A percentile compares a stretch with the other conserved stretches of the same genome.
phyloP scores from a whole-genome alignment of 2,113 vertebrate species.

The Pavo muticus region DNA sequence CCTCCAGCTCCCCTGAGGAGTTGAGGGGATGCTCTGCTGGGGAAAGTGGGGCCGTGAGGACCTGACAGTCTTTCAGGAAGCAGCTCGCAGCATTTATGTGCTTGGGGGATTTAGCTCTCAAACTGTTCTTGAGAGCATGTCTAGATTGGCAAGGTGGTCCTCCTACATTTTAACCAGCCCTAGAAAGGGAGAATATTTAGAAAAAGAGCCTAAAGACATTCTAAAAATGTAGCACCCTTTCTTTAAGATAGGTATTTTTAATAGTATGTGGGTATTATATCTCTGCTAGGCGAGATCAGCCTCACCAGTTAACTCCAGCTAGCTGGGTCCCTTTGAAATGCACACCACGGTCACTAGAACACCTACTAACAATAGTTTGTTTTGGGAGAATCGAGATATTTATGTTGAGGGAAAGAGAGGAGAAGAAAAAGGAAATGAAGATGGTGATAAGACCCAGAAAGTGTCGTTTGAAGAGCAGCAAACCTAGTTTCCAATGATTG shows the following conservation, averaged over 20 bases:
- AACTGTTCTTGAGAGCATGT: background rate
- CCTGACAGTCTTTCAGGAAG: background rate
- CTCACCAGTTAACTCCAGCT: background rate
- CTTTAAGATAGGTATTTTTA: background rate
- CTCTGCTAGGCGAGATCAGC: background rate
- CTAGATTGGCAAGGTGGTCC: background rate
- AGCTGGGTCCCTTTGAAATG: background rate
- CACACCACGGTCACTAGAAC: background rate
- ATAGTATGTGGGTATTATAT: too few species aligned
- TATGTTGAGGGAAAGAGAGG: background rate
- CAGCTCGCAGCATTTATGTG: background rate
- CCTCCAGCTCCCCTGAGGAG: background rate
- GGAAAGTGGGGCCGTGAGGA: background rate
- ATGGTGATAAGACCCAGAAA: background rate
- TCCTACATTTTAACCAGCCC: background rate
- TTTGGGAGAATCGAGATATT: background rate
- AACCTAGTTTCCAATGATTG: background rate
- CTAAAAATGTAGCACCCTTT: background rate
- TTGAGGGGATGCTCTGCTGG: background rate
- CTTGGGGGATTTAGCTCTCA: background rate
- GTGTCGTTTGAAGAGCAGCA: background rate
- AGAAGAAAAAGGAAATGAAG: background rate
- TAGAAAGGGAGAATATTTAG: slow-evolving; percentile 31
- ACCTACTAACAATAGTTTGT: background rate
- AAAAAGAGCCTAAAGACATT: background rate